These are phyloP conservation scores for Bryconaethiops microstoma DNA, from an alignment of 2,797 vertebrate genomes.

Conservation along the genomic window DNA sequence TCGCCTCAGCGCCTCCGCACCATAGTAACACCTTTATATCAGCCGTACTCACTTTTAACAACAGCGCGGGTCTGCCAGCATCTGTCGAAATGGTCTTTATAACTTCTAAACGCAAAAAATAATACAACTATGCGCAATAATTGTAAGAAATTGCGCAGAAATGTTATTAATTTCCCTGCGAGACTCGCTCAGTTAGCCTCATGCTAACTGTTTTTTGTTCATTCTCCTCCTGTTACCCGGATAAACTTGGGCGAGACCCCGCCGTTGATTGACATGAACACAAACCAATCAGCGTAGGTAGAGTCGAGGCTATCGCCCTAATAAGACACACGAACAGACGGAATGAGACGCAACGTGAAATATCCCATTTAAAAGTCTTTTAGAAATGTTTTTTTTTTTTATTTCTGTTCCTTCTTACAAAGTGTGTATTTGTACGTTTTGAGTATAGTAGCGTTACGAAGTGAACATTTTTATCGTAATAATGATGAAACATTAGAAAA, in stretches of 20 bases:
- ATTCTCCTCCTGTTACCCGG: constrained; percentile 70
- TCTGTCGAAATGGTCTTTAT: constrained; percentile 67
- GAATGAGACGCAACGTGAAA: neutral
- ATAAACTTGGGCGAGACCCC: constrained; percentile 50
- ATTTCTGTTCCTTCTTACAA: too few relatives aligned
- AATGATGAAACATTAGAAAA: too few relatives aligned
- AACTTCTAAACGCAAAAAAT: constrained; percentile 40
- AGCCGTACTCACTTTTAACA: neutral
- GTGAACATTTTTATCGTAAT: too few relatives aligned
- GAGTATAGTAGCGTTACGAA: too few relatives aligned
- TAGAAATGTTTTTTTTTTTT: neutral
- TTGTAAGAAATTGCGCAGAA: constrained; percentile 54
- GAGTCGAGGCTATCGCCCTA: neutral
- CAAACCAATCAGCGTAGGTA: neutral
- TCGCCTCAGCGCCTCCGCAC: neutral
- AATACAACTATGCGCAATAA: neutral
- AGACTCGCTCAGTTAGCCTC: constrained; percentile 74
- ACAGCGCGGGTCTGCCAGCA: constrained; percentile 40
- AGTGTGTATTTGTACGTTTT: too few relatives aligned
- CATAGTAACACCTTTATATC: neutral
- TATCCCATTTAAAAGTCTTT: neutral
- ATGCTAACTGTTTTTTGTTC: constrained; percentile 64
- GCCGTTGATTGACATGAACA: neutral
- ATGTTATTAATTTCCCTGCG: constrained; percentile 71
- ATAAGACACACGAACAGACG: neutral